Evolutionary conservation across 2,797 vertebrate genomes (phyloP).

Genomic region (Darevskia nairensis): DNA sequence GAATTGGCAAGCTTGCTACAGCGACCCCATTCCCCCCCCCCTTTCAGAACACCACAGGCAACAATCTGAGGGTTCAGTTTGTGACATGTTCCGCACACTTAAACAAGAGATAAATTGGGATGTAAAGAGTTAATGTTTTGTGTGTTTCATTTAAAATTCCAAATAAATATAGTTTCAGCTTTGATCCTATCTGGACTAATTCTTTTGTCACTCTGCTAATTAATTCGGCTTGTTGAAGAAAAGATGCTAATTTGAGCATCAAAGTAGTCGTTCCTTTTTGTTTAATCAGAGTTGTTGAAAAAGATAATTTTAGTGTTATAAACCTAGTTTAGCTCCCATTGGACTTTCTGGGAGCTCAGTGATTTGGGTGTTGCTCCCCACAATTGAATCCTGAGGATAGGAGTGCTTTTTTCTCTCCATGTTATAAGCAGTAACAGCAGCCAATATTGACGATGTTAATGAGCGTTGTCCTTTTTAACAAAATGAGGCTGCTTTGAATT

Average conservation of each 20-base stretch:
- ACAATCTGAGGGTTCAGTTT: neutral
- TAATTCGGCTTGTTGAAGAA: conserved; percentile 82
- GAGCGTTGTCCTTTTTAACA: conserved; percentile 22
- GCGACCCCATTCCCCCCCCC: conserved; percentile 60
- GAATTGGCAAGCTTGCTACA: conserved; percentile 54
- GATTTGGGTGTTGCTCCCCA: conserved; percentile 60
- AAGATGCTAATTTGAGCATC: conserved; percentile 84
- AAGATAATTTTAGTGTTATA: no score
- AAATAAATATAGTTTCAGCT: conserved; percentile 80
- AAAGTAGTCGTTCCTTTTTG: conserved; percentile 79
- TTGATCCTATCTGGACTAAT: conserved; percentile 84
- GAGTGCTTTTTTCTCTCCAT: conserved; percentile 15
- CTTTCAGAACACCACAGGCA: conserved; percentile 64
- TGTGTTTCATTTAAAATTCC: conserved; percentile 80
- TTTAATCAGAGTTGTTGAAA: conserved; percentile 79
- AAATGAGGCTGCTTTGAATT: conserved; percentile 2
- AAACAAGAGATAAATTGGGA: conserved; percentile 64
- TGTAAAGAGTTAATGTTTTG: conserved; percentile 73
- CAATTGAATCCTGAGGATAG: conserved; percentile 42
- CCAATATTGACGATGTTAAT: conserved; percentile 34
- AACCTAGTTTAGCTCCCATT: conserved; percentile 77
- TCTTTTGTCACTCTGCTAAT: conserved; percentile 84
- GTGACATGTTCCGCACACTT: conserved; percentile 66
- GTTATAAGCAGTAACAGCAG: conserved; percentile 29
- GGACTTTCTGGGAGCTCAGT: conserved; percentile 65